Evolutionary conservation across 2,113 vertebrate species (phyloP).

Genomic region (Chroicocephalus ridibundus): DNA sequence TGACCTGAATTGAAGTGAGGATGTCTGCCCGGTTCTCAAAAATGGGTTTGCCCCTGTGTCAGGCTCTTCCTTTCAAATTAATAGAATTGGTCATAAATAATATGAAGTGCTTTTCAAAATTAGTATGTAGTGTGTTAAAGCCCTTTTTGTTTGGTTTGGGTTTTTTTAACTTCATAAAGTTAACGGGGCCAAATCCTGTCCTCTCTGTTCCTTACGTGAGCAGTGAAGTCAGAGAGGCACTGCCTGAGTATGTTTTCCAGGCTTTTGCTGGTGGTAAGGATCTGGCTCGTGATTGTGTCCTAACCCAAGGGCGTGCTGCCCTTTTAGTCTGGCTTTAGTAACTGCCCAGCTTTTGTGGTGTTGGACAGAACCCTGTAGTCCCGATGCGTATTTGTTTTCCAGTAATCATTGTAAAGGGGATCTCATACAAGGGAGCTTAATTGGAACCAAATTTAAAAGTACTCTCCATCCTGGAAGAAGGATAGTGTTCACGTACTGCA

Average conservation of each 20-base stretch:
- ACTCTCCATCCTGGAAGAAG: neutral
- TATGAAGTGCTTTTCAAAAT: neutral
- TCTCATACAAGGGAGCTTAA: neutral
- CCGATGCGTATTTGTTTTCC: neutral
- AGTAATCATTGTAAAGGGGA: neutral
- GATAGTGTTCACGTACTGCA: neutral
- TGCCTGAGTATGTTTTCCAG: neutral
- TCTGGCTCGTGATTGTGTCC: neutral
- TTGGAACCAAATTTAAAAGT: neutral
- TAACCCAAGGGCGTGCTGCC: neutral
- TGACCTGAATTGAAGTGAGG: neutral
- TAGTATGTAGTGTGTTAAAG: neutral
- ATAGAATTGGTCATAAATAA: neutral
- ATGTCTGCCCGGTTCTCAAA: conserved; percentile 9
- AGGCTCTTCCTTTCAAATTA: conserved; percentile 8
- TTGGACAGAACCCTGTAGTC: neutral
- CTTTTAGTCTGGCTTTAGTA: neutral
- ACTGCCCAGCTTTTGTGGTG: neutral
- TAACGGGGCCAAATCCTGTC: neutral
- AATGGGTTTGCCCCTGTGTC: neutral
- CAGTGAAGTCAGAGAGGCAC: neutral
- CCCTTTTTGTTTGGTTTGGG: neutral
- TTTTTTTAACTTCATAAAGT: neutral
- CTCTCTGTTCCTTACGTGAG: neutral
- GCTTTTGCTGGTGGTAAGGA: neutral